Conservation (phyloP, 2,888 invertebrate genomes). For the Julus scandinavius region DNA sequence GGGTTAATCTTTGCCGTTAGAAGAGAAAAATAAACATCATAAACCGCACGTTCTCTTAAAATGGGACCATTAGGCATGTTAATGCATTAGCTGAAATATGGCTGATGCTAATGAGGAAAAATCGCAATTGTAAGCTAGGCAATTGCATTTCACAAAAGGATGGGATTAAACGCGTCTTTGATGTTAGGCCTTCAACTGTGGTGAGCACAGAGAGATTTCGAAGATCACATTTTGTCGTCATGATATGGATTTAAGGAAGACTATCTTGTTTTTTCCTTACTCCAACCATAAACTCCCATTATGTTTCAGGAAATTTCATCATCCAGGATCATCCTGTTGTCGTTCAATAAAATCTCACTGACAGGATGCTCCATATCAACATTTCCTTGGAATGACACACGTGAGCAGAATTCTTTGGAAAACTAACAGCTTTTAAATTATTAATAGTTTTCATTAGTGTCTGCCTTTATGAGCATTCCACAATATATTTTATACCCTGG, state of each 20-base stretch:
- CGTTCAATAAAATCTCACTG: not conserved
- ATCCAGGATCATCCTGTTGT: not conserved
- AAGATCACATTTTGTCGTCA: not conserved
- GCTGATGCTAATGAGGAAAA: constrained; percentile 15
- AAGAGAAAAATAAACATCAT: constrained; percentile 33
- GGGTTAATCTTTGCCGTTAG: constrained; percentile 13
- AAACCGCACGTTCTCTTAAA: not conserved
- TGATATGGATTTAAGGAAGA: not conserved
- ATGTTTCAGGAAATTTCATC: not conserved
- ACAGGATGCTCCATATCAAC: too few relatives aligned
- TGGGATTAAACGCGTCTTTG: constrained; percentile 13
- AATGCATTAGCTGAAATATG: constrained; percentile 24
- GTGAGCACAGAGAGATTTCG: not conserved
- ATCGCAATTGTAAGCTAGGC: not conserved
- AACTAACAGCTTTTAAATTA: too few relatives aligned
- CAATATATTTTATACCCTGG: too few relatives aligned
- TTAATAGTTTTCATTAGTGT: too few relatives aligned
- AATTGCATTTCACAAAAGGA: not conserved
- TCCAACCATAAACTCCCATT: not conserved
- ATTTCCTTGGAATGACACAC: too few relatives aligned
- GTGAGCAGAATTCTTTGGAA: too few relatives aligned
- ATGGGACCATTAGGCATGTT: not conserved
- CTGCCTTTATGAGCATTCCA: too few relatives aligned
- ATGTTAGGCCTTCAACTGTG: too few relatives aligned
- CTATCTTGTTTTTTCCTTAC: not conserved